These are phyloP conservation scores for Nephrocerus scutellatus DNA, from an alignment of 2,888 invertebrate species.

Conservation along the genomic window DNA sequence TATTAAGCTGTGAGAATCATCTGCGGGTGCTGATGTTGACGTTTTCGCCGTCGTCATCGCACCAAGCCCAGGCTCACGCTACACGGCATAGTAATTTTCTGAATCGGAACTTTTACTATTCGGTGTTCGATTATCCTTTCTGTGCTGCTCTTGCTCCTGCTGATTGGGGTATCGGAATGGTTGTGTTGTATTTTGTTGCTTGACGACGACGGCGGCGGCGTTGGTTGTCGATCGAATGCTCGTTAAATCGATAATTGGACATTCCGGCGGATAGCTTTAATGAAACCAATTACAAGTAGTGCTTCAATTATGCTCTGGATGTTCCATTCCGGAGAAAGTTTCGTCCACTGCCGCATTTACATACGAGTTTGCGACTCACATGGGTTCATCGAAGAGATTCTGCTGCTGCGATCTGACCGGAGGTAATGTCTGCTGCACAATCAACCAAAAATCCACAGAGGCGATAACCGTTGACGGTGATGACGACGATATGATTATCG, in stretches of 20 bases:
- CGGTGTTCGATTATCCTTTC: background rate
- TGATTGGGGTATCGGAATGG: conserved; percentile 7
- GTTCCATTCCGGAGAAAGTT: too few species aligned
- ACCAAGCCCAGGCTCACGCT: too few species aligned
- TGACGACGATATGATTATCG: conserved; percentile 25
- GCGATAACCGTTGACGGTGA: conserved; percentile 11
- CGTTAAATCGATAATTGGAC: conserved; percentile 26
- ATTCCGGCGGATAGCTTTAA: conserved; percentile 23
- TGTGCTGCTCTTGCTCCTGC: background rate
- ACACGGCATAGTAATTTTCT: conserved; percentile 10
- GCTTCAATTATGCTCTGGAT: too few species aligned
- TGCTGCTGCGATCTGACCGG: too few species aligned
- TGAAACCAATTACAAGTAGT: conserved; percentile 27
- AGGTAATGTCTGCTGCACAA: background rate
- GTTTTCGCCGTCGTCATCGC: too few species aligned
- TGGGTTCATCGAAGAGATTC: too few species aligned
- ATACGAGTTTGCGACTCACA: too few species aligned
- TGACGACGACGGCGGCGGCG: conserved; percentile 8
- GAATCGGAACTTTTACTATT: conserved; percentile 5
- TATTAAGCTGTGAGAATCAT: too few species aligned
- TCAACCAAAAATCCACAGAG: background rate
- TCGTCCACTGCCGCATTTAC: too few species aligned
- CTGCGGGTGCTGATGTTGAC: too few species aligned
- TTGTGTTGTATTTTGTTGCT: conserved; percentile 15
- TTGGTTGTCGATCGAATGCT: conserved; percentile 17